Percentiles rank a stretch among this genome's conserved stretches.
Conservation (phyloP, 2,113 vertebrate genomes). For the Brachyistius frenatus region DNA sequence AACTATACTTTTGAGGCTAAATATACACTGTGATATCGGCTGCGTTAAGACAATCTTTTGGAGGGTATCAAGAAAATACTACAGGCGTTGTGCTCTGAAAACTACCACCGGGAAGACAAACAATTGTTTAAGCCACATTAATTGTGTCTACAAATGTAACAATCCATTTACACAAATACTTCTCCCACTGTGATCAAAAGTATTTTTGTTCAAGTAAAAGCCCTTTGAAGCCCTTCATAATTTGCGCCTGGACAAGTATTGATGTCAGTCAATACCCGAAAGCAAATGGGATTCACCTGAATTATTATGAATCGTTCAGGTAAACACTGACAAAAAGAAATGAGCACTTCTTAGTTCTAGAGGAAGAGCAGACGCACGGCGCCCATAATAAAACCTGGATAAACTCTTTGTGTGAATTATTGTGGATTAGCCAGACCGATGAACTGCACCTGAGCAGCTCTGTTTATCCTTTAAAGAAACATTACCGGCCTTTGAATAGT, state of each 20-base stretch:
- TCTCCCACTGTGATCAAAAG: neutral
- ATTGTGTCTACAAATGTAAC: neutral
- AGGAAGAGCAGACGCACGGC: neutral
- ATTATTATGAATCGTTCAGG: neutral
- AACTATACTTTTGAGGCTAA: too few relatives aligned
- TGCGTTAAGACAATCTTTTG: too few relatives aligned
- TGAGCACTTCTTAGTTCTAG: neutral
- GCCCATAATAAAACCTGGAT: conserved; percentile 13
- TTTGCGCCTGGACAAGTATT: conserved; percentile 1
- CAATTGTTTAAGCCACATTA: too few relatives aligned
- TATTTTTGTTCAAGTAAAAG: conserved; percentile 4
- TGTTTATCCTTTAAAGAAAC: conserved; percentile 28
- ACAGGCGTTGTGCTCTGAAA: neutral
- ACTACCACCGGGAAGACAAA: too few relatives aligned
- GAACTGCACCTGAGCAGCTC: conserved; percentile 20
- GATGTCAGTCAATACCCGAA: neutral
- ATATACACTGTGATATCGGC: too few relatives aligned
- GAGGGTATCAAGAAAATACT: neutral
- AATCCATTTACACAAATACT: neutral
- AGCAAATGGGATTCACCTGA: neutral
- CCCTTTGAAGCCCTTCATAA: neutral
- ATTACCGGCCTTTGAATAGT: conserved; percentile 4
- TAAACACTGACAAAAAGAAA: neutral
- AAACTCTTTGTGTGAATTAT: conserved; percentile 11
- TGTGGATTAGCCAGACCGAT: conserved; percentile 25